phyloP scores from a whole-genome alignment of 2,113 vertebrate genomes.

The Balaenoptera acutorostrata region DNA sequence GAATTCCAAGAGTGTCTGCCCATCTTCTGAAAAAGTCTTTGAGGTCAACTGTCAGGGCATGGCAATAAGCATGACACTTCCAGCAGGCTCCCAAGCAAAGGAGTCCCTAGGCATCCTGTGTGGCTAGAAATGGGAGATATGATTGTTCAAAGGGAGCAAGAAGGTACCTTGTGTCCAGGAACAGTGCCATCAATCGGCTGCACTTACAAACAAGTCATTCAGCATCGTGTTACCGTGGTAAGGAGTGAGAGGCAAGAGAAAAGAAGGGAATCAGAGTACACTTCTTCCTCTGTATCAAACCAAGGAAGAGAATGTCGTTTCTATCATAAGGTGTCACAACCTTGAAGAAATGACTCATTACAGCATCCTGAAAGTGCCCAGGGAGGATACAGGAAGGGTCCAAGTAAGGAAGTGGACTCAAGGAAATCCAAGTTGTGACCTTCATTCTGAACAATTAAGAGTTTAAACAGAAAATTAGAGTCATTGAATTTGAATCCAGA shows the following conservation, averaged over 20 bases:
- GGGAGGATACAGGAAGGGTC: background rate
- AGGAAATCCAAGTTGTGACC: conserved; percentile 37
- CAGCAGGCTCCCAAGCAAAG: background rate
- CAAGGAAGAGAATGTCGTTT: background rate
- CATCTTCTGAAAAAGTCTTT: background rate
- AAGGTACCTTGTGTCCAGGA: background rate
- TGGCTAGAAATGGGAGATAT: background rate
- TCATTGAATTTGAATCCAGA: conserved; percentile 14
- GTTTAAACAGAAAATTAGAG: conserved; percentile 48
- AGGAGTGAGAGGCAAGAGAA: background rate
- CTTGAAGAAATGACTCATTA: background rate
- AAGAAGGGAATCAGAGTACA: background rate
- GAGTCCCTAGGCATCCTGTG: background rate
- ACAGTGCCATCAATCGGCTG: background rate
- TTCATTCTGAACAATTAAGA: conserved; percentile 35
- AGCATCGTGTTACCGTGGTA: background rate
- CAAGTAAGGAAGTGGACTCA: conserved; percentile 7
- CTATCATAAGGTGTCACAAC: background rate
- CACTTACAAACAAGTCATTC: background rate
- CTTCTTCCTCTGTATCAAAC: background rate
- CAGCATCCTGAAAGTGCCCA: background rate
- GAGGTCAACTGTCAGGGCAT: background rate
- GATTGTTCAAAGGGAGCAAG: background rate
- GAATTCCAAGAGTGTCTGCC: background rate
- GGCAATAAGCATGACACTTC: background rate